Base-by-base conservation (phyloP, 1,140 invertebrate species). In the Epicauta chinensis region DNA sequence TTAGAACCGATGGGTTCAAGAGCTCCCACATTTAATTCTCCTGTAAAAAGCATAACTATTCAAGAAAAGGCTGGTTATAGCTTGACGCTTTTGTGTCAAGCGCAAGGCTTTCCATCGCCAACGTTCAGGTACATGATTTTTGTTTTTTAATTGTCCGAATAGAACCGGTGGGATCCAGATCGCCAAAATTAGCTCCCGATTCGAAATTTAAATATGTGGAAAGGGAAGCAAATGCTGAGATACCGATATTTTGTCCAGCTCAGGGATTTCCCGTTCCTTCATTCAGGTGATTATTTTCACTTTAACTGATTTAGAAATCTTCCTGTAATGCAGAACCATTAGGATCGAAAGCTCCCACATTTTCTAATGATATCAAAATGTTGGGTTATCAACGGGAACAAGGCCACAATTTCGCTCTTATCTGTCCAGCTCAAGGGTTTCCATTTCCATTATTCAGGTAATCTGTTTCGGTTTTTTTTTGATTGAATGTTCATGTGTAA, bases 131-230 rank as follows among this genome's bases (percentile, higher is more conserved):
- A 50, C 53, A 31, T 48, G 3, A 16, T 15, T 51, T 12, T 50
- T 40, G 16, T 35, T 50, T 48, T 31, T 17, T 17, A 2, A 29
- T 37, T 38, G 29, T 45, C 32, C 44, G 5, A 40, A 23, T 47
- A 87, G 84, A 88, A 69, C 84, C 84, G 47, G 78, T 86, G 51
- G 82, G 81, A 65, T 79, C 79, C 51, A 83, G 83, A 63, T 77
- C 81, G 45, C 83, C 83, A 6, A 63, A 63, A 51, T 75, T 77
- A 35, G 81, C 84, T 31, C 78, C 77, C 55, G 79, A 83, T 59
- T 77, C 76, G 52, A 77, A 78, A 68, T 72, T 75, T 53, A 79
- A 77, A 61, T 75, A 73, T 55, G 77, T 79, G 63, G 73, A 71
- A 59, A 56, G 59, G 36, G 46, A 56, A 14, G 17, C 52, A 2